Percentiles rank a stretch among this genome's conserved stretches.
Evolutionary conservation across 2,888 invertebrate species (phyloP).

Genomic region (Stramonita haemastoma): DNA sequence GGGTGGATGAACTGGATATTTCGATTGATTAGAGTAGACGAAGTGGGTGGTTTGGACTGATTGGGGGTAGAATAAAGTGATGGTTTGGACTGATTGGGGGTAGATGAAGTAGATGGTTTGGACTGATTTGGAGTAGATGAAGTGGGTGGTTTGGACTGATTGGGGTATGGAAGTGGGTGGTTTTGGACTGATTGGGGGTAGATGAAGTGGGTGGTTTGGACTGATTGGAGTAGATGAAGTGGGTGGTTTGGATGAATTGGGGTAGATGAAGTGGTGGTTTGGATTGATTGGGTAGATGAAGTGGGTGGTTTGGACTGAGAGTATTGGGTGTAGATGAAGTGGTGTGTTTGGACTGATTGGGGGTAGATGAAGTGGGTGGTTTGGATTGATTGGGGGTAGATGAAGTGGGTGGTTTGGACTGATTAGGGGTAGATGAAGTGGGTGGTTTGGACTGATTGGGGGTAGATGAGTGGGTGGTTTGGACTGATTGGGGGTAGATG

Average conservation of each 20-base stretch:
- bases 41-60: not conserved
- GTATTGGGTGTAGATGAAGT: not conserved
- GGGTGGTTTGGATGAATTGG: not conserved
- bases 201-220: not conserved
- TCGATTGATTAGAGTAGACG: not conserved
- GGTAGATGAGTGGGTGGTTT: not conserved
- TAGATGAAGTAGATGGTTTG: not conserved
- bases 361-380: not conserved
- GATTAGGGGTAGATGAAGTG: not conserved
- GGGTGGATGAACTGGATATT: not conserved
- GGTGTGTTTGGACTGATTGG: not conserved
- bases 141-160: not conserved
- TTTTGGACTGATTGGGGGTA: not conserved
- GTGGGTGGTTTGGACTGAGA: not conserved
- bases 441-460: not conserved
- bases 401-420: not conserved
- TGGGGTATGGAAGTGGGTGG: slow-evolving; percentile 7
- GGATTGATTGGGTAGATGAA: not conserved
- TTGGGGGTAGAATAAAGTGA: not conserved
- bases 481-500: not conserved
- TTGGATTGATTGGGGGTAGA: not conserved
- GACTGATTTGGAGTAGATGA: not conserved
- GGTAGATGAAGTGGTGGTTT: not conserved
- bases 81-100: not conserved
- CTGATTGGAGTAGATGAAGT: not conserved